Base-by-base conservation (phyloP, 1,140 invertebrate genomes). In the Diorhabda carinulata region DNA sequence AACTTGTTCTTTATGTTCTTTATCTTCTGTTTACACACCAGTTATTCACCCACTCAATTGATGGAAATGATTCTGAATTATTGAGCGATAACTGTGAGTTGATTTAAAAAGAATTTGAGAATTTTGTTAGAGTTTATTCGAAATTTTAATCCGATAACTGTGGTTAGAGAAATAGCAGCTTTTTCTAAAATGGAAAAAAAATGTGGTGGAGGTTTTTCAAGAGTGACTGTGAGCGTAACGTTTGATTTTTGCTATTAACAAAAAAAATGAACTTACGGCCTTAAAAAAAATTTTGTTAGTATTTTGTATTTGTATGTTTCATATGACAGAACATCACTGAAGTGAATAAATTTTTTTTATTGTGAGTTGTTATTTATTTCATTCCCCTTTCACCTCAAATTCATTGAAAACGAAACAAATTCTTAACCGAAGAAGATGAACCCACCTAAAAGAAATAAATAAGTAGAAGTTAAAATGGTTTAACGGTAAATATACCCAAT, bases 291-390 rank as follows among this genome's bases (percentile, higher is more conserved):
- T 60, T 70, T 76, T 74, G 71, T 68, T 74, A 71, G 73, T 76
- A 72, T 75, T 76, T 75, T 77, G 74, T 77, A 77, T 77, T 73
- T 67, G 67, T 76, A 73, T 68, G 63, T 68, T 72, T 73, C 72
- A 74, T 73, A 71, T 70, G 71, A 72, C 71, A 74, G 65, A 67
- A 75, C 75, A 77, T 77, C 75, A 77, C 75, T 74, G 56, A 64
- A 77, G 68, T 74, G 70, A 76, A 74, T 69, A 73, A 74, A 74
- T 41, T 68, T 61, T 61, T 60, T 61, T 61, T 61, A 56, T 59
- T 40, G 9, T n/a, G 10, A 67, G 41, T 42, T 10, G 42, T 40
- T 25, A 4, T n/a, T 44, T 9, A 43, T 44, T 63, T 10, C 25
- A 25, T 25, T 25, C 25, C 25, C 25, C 25, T 25, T 25, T 25